phyloP scores from a whole-genome alignment of 2,888 invertebrate species.

The Glaucopsyche alexis region DNA sequence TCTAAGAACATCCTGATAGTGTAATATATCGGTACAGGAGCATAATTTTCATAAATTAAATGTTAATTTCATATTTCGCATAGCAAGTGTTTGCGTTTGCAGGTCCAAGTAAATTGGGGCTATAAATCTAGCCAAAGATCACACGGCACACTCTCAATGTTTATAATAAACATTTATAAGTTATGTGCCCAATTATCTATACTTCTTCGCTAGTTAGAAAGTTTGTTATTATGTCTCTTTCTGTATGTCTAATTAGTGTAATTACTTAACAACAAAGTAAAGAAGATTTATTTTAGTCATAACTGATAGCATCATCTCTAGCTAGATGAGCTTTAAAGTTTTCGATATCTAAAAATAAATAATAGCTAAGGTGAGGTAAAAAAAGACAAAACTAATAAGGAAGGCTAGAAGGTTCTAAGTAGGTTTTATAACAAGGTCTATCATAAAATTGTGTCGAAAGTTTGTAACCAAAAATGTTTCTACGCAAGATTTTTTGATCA shows the following conservation, averaged over 20 bases:
- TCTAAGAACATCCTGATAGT: background rate
- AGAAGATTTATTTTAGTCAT: background rate
- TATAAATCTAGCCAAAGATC: slow-evolving; percentile 46
- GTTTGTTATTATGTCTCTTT: background rate
- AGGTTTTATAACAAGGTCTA: background rate
- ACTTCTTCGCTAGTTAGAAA: slow-evolving; percentile 29
- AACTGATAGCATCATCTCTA: background rate
- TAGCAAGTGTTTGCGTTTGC: slow-evolving; percentile 19
- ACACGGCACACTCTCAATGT: slow-evolving; percentile 40
- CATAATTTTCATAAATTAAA: slow-evolving; percentile 26
- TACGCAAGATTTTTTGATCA: slow-evolving; percentile 17
- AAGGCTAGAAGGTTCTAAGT: background rate
- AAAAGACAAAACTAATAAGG: background rate
- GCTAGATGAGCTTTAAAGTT: background rate
- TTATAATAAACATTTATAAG: slow-evolving; percentile 34
- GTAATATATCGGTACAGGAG: background rate
- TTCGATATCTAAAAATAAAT: background rate
- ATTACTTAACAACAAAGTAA: background rate
- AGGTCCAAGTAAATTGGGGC: slow-evolving; percentile 46
- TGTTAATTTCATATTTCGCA: slow-evolving; percentile 27
- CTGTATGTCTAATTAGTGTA: background rate
- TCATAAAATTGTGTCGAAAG: background rate
- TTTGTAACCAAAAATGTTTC: background rate
- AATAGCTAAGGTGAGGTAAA: too few species aligned
- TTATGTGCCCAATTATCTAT: slow-evolving; percentile 33